Evolutionary conservation across 2,113 vertebrate species (phyloP), one percentile per base, ranked within the genome.

Genomic region (Macrotis lagotis): DNA sequence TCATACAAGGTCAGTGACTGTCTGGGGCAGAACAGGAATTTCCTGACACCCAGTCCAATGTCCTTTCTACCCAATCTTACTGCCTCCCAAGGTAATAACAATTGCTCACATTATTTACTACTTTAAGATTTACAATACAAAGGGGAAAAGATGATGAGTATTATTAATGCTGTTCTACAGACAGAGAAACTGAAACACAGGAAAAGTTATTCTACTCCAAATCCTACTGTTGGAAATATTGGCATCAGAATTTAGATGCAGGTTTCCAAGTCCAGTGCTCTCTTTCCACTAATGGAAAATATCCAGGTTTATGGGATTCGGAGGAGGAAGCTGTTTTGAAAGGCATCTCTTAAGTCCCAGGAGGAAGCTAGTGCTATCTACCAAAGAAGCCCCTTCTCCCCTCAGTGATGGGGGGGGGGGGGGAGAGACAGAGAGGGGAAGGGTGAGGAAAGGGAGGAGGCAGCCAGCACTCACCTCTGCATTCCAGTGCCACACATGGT

Each of bases 401-500:
- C 16, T 5, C 8, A 0, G n/a, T 37, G 47, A 0, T 0, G 0
- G 25, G 3, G 0, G n/a, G 0, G 47, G 2, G 3, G 28, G 3
- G 0, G 49, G 0, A 31, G 2, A 2, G 2, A n/a, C 0, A 2
- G 2, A 14, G 49, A 74, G 91, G 55, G 31, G 0, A 22, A 19
- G 0, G 7, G n/a, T n/a, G n/a, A 2, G 2, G 22, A 49, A 74
- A 89, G 55, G 31, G 0, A 22, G 22, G 0, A 3, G 48, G 11
- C 1, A 2, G 6, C 8, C 0, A 6, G 37, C 8, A n/a, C 98
- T 98, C 96, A 99, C 99, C 99, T 99, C 97, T 99, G 99, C 99
- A 99, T 99, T 53, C 99, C 99, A 0, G 99, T 99, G 96, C 99
- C 98, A 0, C 99, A 99, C 99, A 99, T 99, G 89, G 98, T 98